Evolutionary conservation across 2,888 invertebrate genomes (phyloP), one percentile per base, ranked within the genome.

Genomic region (Lithophane socia): DNA sequence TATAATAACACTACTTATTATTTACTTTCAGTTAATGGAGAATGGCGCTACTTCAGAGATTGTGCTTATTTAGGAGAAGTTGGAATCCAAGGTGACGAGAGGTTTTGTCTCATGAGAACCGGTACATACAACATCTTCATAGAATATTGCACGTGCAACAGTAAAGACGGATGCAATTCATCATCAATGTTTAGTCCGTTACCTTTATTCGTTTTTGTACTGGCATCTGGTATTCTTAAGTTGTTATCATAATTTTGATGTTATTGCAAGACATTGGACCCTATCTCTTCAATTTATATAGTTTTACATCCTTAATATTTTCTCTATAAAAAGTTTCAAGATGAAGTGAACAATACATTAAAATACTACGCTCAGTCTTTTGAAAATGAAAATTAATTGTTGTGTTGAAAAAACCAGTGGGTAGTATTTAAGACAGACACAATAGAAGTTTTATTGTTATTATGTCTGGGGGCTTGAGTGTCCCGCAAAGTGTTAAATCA

Each of bases 101-200:
- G 99, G 74, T 99, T 98, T 94, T 99, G 99, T 88, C 95, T 99
- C 18, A 98, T 99, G 98, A 97, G 99, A 89, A 98, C 98, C 0
- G 99, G 99, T 37, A 98, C 98, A 1, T 99, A 98, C 94, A 99
- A 99, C 92, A 99, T 99, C 86, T 99, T 99, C 92, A 98, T 99
- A 96, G 99, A 99, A 94, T 99, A 98, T 90, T 99, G 99, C 92
- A 99, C 99, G 0, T 99, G 99, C 90, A 98, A 98, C 89, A 98
- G 98, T 90, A 99, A 99, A 94, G 99, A 99, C 93, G 99, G 99
- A 0, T 99, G 99, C 92, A 99, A 99, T 93, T 94, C 97, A 3
- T 98, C 98, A 0, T 92, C 95, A 1, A 83, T 94, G 16, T 92
- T 95, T 24, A 89, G 89, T 49, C 94, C 96, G 0, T 92, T 93